Evolutionary conservation across 2,113 vertebrate species (phyloP).

Genomic region (Eulacestoma nigropectus): DNA sequence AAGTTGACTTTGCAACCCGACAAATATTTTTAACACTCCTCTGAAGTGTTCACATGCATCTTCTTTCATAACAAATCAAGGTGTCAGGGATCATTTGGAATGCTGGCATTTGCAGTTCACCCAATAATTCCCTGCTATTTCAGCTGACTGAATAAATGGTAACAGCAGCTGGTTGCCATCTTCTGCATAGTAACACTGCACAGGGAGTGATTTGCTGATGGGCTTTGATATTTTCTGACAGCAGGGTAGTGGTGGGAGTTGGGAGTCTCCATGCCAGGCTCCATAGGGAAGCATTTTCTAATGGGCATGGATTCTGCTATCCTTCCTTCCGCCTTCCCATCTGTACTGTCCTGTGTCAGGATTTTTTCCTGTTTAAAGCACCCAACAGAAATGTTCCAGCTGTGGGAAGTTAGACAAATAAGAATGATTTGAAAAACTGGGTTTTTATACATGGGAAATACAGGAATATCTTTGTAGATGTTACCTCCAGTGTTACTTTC

Average conservation of each 20-base stretch:
- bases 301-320: accelerated
- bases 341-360: neutral
- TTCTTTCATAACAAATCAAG: neutral
- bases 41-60: neutral
- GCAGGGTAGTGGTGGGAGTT: neutral
- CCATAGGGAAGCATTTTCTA: neutral
- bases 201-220: neutral
- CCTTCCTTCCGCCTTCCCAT: neutral
- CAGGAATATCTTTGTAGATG: neutral
- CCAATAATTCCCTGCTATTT: neutral
- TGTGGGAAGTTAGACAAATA: neutral
- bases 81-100: neutral
- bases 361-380: neutral
- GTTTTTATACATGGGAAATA: neutral
- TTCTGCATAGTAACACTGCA: neutral
- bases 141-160: neutral
- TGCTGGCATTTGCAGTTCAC: neutral
- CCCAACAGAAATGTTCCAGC: neutral
- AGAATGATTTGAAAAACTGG: neutral
- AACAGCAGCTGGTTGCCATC: neutral
- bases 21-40: neutral
- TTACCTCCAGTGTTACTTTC: neutral
- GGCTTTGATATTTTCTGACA: neutral
- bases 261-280: neutral
- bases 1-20: neutral